Evolutionary conservation across 2,797 vertebrate genomes (phyloP), one percentile per base, ranked within the genome.

Genomic region (Melanotaenia nigrans): DNA sequence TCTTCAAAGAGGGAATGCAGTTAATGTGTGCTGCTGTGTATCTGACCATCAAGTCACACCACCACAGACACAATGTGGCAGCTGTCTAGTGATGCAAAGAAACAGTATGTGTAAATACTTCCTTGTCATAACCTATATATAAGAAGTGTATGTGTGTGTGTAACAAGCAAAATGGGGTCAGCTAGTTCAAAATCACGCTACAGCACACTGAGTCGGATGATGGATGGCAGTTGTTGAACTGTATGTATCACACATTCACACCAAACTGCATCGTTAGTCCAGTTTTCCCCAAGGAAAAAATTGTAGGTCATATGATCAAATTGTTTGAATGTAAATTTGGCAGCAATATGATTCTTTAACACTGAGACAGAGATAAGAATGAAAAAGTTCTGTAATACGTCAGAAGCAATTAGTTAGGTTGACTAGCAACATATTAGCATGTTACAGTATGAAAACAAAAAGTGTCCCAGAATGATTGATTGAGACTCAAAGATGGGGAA

Each of bases 101-200:
- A 68, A 72, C 67, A 71, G 71, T 42, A 56, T 69, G 70, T 76
- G 76, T 79, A 87, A 90, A 89, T 84, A 77, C 75, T 64, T 70
- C 77, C 70, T 74, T 65, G 72, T 76, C 62, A 45, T 49, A 47
- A 71, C 71, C 25, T 75, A 55, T 56, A 40, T 64, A 28, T 68
- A 66, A 14, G 61, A 58, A 36, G 8, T 76, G 64, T 16, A 45
- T 71, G 67, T 61, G 45, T 65, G 59, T 49, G 59, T n/a, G 6
- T 40, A 45, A 45, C 14, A 18, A 20, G 16, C 14, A 5, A 20
- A 18, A 45, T 49, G 66, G 60, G 75, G 64, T 84, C 75, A 87
- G 22, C 69, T 38, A 67, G 87, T 88, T 86, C 70, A 73, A 66
- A 74, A 87, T 84, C 60, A 79, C 40, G 75, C 70, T 59, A n/a